Conservation (phyloP, 1,140 invertebrate species). For the Drosophila sulfurigaster region DNA sequence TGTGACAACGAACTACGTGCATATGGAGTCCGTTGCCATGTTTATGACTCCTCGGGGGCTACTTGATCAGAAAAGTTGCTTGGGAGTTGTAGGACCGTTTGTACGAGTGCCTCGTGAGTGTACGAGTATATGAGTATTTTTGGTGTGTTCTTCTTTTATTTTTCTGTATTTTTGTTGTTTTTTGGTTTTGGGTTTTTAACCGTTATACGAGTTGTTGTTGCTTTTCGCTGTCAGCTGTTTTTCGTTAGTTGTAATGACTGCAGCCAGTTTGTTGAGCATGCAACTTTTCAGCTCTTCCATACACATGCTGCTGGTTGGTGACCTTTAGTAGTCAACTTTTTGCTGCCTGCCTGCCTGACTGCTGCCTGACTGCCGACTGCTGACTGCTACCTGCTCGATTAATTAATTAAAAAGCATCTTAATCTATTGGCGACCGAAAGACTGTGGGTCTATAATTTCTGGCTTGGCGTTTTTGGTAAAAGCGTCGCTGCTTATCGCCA, state of each 20-base stretch:
- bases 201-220: conserved; percentile 6
- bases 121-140: conserved; percentile 16
- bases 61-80: conserved; percentile 80
- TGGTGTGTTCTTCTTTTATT: no score
- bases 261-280: conserved; percentile 33
- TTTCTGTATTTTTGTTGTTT: background rate
- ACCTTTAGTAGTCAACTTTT: background rate
- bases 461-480: background rate
- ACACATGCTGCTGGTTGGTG: conserved; percentile 1
- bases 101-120: conserved; percentile 34
- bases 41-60: conserved; percentile 79
- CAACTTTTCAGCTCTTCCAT: no score
- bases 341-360: no score
- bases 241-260: conserved; percentile 10
- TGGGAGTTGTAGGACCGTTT: conserved; percentile 69
- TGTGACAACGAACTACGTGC: conserved; percentile 31
- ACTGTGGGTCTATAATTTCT: conserved; percentile 2
- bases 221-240: conserved; percentile 20
- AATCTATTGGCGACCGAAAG: conserved; percentile 22
- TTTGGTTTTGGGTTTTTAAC: background rate
- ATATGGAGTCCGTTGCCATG: conserved; percentile 58
- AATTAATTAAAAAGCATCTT: conserved; percentile 53
- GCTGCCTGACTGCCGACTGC: conserved; percentile 2
- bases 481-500: conserved; percentile 57
- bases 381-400: conserved; percentile 9